Evolutionary conservation across 2,888 invertebrate species (phyloP), one percentile per base, ranked within the genome.

Genomic region (Hanleya hanleyi): DNA sequence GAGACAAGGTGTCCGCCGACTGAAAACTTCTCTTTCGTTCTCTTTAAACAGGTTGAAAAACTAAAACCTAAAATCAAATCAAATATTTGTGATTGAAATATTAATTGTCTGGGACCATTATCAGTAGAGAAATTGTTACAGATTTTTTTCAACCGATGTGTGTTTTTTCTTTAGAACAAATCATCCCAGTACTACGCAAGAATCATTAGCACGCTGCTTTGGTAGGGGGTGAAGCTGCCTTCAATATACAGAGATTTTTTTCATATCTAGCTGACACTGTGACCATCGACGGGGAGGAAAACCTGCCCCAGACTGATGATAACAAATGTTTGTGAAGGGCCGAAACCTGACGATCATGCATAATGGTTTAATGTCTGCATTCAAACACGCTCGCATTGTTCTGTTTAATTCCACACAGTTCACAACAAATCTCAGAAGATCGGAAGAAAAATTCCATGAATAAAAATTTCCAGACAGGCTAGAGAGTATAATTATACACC

Each of bases 41-140:
- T 15, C 2, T 57, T 57, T 26, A 29, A 57, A 57, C 22, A 4
- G 32, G 29, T n/a, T n/a, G n/a, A n/a, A n/a, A n/a, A n/a, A n/a
- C n/a, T n/a, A n/a, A n/a, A n/a, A n/a, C n/a, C n/a, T n/a, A n/a
- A n/a, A n/a, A n/a, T 22, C 57, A 29, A 32, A 29, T 57, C 57
- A 57, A 57, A 57, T 57, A 57, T 57, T 57, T 57, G 57, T 57
- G 7, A 57, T 57, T 57, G 29, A 57, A 47, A 57, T n/a, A n/a
- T n/a, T n/a, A n/a, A n/a, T n/a, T n/a, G n/a, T n/a, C n/a, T n/a
- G n/a, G n/a, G n/a, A n/a, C n/a, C n/a, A n/a, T n/a, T n/a, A n/a
- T n/a, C n/a, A n/a, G n/a, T n/a, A n/a, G n/a, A n/a, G n/a, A n/a
- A n/a, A n/a, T n/a, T n/a, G n/a, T n/a, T n/a, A n/a, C n/a, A n/a